Evolutionary conservation across 2,113 vertebrate genomes (phyloP).

Genomic region (Pachycephala philippinensis): DNA sequence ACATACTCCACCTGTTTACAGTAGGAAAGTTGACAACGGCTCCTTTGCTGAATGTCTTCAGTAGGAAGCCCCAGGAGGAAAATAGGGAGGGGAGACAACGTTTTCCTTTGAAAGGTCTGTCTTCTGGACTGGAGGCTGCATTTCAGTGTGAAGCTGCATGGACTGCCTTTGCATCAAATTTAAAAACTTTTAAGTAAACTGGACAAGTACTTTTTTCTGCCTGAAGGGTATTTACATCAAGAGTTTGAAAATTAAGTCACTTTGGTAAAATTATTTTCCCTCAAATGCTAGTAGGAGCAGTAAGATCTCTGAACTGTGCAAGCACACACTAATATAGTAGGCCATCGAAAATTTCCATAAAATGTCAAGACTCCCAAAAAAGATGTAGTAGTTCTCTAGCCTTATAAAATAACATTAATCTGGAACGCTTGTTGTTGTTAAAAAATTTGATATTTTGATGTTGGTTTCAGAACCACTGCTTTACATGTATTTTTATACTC

Average conservation of each 20-base stretch:
- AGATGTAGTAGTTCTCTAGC: neutral
- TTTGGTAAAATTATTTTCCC: neutral
- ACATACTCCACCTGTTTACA: neutral
- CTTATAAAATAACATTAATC: neutral
- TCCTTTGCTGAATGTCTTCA: neutral
- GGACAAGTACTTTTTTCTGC: neutral
- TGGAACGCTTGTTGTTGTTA: neutral
- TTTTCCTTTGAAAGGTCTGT: neutral
- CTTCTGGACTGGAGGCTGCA: neutral
- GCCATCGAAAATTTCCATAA: neutral
- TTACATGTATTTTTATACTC: neutral
- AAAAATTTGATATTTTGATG: neutral
- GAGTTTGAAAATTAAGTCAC: neutral
- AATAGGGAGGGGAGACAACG: neutral
- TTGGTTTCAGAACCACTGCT: neutral
- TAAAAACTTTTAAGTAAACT: neutral
- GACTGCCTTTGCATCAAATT: neutral
- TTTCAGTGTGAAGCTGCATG: neutral
- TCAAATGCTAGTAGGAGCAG: neutral
- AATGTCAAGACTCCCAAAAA: neutral
- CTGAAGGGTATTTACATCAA: neutral
- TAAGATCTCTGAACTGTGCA: neutral
- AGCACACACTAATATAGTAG: neutral
- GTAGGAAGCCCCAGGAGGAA: neutral
- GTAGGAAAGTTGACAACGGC: neutral